A percentile compares a stretch with the other conserved stretches of the same genome.
These are phyloP conservation scores for Trematomus bernacchii DNA, from an alignment of 2,797 vertebrate genomes.

Conservation along the genomic window DNA sequence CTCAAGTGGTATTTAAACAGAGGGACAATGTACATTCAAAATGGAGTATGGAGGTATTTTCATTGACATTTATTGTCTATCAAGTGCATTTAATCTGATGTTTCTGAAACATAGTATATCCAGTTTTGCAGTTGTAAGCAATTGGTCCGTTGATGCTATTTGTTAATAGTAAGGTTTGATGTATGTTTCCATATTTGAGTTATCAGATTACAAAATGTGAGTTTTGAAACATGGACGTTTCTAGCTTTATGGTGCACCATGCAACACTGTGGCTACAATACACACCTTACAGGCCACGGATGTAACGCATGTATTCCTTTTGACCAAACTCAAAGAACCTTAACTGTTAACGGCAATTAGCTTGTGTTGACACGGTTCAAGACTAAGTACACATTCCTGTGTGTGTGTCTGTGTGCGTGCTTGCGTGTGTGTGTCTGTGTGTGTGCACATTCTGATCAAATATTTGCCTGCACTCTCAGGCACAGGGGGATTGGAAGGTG, in stretches of 20 bases:
- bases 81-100: background rate
- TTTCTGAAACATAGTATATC: background rate
- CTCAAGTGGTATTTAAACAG: slow-evolving; percentile 63
- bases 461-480: slow-evolving; percentile 83
- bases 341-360: slow-evolving; percentile 48
- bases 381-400: slow-evolving; percentile 25
- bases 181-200: background rate
- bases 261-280: slow-evolving; percentile 6
- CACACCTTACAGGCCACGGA: slow-evolving; percentile 29
- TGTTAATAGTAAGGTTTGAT: background rate
- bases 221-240: slow-evolving; percentile 5
- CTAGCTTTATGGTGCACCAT: background rate
- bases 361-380: slow-evolving; percentile 64
- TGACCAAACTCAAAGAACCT: slow-evolving; percentile 41
- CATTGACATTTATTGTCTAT: slow-evolving; percentile 9
- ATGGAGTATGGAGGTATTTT: slow-evolving; percentile 19
- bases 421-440: slow-evolving; percentile 7
- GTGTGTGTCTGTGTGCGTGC: slow-evolving; percentile 26
- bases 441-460: slow-evolving; percentile 75
- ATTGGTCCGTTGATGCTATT: background rate
- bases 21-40: slow-evolving; percentile 46
- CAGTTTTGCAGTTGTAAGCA: background rate
- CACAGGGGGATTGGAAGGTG: slow-evolving; percentile 64
- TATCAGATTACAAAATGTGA: background rate
- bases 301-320: slow-evolving; percentile 36